Evolutionary conservation across 2,113 vertebrate genomes (phyloP), one percentile per base, ranked within the genome.

Genomic region (Pollachius pollachius): DNA sequence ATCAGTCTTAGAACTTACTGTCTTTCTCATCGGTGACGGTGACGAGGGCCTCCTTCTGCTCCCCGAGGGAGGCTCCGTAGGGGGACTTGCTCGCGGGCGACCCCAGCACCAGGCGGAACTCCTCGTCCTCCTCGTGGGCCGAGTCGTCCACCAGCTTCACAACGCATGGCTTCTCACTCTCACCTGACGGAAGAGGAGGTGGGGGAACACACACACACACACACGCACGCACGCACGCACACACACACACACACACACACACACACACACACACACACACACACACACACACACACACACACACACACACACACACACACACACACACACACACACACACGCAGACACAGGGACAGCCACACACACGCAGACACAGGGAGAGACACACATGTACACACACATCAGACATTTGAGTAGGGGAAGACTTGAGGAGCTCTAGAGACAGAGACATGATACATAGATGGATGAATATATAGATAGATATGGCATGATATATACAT

Each of bases 1-100:
- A 13, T 9, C 2, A 48, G 41, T 2, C 41, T 27, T 21, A 69
- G 13, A 59, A 90, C 94, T 18, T 84, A 95, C 94, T 94, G 86
- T 95, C 94, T 79, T 94, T 94, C 64, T 89, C 84, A 78, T 95
- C 93, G 0, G 93, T 94, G 77, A 94, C 82, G 54, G 89, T 94
- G 81, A 94, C 80, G 75, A 93, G 7, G 0, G 89, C 80, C 52
- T 94, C 94, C 78, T 94, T 94, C 85, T 89, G 92, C 59, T 94
- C 92, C 52, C 93, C 94, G 3, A 93, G 15, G 3, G 88, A 83
- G 4, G 92, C 93, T 66, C 93, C 93, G 30, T 92, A 94, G 0
- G 70, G 37, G 13, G 93, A 93, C 71, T 91, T 88, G 87, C 93
- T 94, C 84, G 92, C 91, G 9, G 94, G 89, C 2, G 81, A 84